Base-by-base conservation (phyloP, 2,888 invertebrate species). In the Agrochola lychnidis region DNA sequence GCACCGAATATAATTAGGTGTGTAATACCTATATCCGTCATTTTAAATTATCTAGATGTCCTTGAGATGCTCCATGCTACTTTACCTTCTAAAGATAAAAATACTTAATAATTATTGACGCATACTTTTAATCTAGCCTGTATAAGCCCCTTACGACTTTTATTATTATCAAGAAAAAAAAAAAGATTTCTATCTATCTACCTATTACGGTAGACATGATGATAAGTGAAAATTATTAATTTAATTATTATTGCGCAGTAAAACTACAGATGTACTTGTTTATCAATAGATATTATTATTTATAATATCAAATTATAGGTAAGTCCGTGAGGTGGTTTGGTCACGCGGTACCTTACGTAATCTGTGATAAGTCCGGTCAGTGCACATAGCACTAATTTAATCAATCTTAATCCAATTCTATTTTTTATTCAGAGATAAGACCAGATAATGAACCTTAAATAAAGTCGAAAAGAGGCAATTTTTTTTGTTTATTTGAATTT, bases 181-280 rank as follows among this genome's bases (percentile, higher is more conserved):
- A 40, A 14, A 51, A 22, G 2, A 16, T 45, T 25, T 48, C 19
- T 48, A 48, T 30, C 22, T 57, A 48, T n/a, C 9, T 75, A 30
- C n/a, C 16, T 53, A 25, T 36, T 22, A 36, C 16, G 16, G 22
- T 81, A 81, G 77, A 62, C 45, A 62, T 14, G 73, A 81, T 77
- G 22, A 30, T 22, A 22, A 9, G 36, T 57, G 51, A 57, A 76
- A 78, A 78, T 82, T 4, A 76, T 57, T 51, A 42, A 63, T 76
- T 57, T 10, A 22, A 25, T 63, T 76, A 82, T 82, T 51, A 45
- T 14, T 82, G 56, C 76, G 78, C 82, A 51, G 81, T 42, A 62
- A 22, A 56, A 63, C 48, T 63, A 16, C 56, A 81, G 30, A 81
- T 81, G 81, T 63, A 82, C 36, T 51, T 76, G 16, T 64, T 76